Conservation (phyloP, 2,797 vertebrate species). For the Astyanax mexicanus region DNA sequence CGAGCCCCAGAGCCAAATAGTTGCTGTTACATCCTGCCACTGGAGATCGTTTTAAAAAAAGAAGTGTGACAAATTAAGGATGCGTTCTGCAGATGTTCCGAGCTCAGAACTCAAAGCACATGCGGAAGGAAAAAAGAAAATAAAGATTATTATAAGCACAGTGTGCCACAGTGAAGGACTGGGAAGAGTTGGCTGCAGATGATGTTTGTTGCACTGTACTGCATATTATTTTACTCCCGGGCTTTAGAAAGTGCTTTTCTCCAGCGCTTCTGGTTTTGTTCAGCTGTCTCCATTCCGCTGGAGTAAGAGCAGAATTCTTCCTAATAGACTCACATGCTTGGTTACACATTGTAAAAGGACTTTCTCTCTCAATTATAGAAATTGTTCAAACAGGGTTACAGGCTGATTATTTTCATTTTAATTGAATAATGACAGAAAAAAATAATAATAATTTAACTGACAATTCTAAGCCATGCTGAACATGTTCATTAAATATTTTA, state of each 20-base stretch:
- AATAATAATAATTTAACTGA: too few species aligned
- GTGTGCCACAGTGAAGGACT: background rate
- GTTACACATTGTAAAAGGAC: background rate
- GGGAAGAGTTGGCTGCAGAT: background rate
- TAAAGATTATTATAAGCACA: background rate
- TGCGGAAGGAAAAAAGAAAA: background rate
- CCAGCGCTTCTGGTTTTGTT: conserved; percentile 7
- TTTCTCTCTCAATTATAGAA: too few species aligned
- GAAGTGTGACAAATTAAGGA: conserved; percentile 37
- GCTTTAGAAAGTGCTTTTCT: background rate
- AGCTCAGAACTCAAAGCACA: background rate
- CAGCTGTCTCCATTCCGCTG: background rate
- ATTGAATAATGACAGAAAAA: too few species aligned
- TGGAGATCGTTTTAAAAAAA: background rate
- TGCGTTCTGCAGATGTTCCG: background rate
- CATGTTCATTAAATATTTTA: too few species aligned
- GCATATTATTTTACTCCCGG: background rate
- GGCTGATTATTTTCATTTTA: too few species aligned
- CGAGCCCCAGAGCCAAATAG: conserved; percentile 26
- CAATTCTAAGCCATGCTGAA: too few species aligned
- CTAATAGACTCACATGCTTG: background rate
- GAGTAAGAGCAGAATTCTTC: background rate
- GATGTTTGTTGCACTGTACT: conserved; percentile 5
- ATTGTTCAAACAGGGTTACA: too few species aligned
- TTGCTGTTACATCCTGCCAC: conserved; percentile 41